Base-by-base conservation (phyloP, 2,113 vertebrate species). In the Notiomystis cincta region DNA sequence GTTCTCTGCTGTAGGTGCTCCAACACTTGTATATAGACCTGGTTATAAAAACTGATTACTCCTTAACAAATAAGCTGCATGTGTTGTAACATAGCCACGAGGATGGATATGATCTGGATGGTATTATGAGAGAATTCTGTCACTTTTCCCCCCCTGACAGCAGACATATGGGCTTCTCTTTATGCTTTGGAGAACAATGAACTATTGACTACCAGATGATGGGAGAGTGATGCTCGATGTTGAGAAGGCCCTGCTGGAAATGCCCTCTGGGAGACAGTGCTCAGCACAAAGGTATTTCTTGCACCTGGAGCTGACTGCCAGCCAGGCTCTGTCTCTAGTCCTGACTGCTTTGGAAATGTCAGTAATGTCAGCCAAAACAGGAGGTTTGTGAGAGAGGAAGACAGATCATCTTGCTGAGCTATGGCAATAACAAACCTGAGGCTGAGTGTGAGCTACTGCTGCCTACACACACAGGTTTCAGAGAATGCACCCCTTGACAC, bases 231-330 rank as follows among this genome's bases (percentile, higher is more conserved):
- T 0, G 0, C 58, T 65, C 0, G 1, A 21, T 70, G 62, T 58
- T 86, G 61, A 80, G 93, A 91, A 78, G 54, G 42, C 54, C 54
- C 38, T 72, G 54, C 37, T 77, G 58, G 66, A 87, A 91, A 40
- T 54, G 27, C 24, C 56, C 44, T 71, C 54, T 85, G 89, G 77
- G 80, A 81, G 30, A 73, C 30, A 10, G 10, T n/a, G 70, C 75
- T 96, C 87, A 76, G 73, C 82, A 85, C 6, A 22, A 50, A 85
- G 45, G 35, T 66, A n/a, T 85, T 89, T 94, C 85, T 85, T 91
- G 93, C 70, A 91, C 90, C 40, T 51, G 75, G 38, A 93, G 54
- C 90, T 91, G 82, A 73, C 90, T 89, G 33, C 33, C 61, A 80
- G 87, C 62, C 78, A 80, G 70, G 40, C 61, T 93, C 56, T 69